phyloP scores from a whole-genome alignment of 1,140 invertebrate genomes.

The Dysdera silvatica region DNA sequence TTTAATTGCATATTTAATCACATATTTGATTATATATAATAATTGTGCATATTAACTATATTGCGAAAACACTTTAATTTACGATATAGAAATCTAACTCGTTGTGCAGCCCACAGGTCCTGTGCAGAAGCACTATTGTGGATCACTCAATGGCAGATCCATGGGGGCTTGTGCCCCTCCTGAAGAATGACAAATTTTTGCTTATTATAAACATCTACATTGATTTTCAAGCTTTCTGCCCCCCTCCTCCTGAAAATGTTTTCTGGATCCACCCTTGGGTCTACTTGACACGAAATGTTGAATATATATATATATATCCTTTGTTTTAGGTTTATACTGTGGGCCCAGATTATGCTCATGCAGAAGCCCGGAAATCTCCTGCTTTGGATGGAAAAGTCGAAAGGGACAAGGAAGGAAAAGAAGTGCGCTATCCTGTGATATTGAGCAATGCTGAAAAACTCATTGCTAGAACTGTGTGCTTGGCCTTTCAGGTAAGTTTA shows the following conservation, averaged over 20 bases:
- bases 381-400: constrained; percentile 98
- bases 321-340: constrained; percentile 73
- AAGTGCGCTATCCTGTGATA: constrained; percentile 97
- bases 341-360: constrained; percentile 97
- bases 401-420: constrained; percentile 88
- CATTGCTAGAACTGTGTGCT: constrained; percentile 92
- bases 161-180: too few relatives aligned
- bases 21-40: too few relatives aligned
- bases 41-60: too few relatives aligned
- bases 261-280: background rate
- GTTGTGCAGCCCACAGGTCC: too few relatives aligned
- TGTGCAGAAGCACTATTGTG: too few relatives aligned
- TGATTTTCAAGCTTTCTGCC: too few relatives aligned
- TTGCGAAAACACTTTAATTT: too few relatives aligned
- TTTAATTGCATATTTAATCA: too few relatives aligned
- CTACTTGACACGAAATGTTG: background rate
- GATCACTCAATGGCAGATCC: too few relatives aligned
- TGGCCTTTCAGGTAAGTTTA: constrained; percentile 41
- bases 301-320: background rate
- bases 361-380: constrained; percentile 96
- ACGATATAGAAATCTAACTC: too few relatives aligned
- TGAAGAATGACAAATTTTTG: too few relatives aligned
- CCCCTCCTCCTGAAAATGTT: background rate
- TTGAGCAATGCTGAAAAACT: constrained; percentile 95
- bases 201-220: too few relatives aligned